Percentiles rank a stretch among this genome's conserved stretches.
These are phyloP conservation scores for Atta colombica DNA, from an alignment of 1,140 invertebrate species.

Conservation along the genomic window DNA sequence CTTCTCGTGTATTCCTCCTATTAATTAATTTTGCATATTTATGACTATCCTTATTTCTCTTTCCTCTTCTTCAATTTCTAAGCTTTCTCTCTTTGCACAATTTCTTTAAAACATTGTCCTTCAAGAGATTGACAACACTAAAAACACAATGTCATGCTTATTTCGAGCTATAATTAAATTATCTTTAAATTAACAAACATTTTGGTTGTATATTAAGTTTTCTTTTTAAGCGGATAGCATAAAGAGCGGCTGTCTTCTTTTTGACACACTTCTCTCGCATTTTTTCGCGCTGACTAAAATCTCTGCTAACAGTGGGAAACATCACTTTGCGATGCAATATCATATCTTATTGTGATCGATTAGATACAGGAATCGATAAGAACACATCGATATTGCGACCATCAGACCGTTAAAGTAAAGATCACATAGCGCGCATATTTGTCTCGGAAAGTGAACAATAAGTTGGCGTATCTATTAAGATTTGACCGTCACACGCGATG, in stretches of 20 bases:
- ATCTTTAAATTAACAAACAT: too few relatives aligned
- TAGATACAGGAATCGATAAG: conserved; percentile 56
- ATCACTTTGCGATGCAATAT: conserved; percentile 29
- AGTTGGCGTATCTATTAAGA: conserved; percentile 25
- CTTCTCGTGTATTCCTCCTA: too few relatives aligned
- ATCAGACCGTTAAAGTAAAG: conserved; percentile 36
- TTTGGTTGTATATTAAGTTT: too few relatives aligned
- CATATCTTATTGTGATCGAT: conserved; percentile 59
- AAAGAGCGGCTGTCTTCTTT: not conserved
- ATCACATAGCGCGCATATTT: conserved; percentile 59
- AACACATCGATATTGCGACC: not conserved
- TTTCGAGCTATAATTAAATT: too few relatives aligned
- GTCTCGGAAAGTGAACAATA: conserved; percentile 65
- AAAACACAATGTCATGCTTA: too few relatives aligned
- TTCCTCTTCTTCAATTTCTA: too few relatives aligned
- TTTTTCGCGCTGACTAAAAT: conserved; percentile 40
- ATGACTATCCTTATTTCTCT: too few relatives aligned
- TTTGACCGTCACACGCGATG: conserved; percentile 7
- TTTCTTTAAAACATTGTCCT: too few relatives aligned
- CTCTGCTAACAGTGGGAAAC: conserved; percentile 25
- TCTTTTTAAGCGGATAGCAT: not conserved
- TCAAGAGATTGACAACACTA: too few relatives aligned
- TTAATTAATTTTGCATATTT: too few relatives aligned
- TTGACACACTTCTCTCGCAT: not conserved
- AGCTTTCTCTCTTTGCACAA: too few relatives aligned